Percentiles rank a stretch among this genome's conserved stretches.
phyloP scores from a whole-genome alignment of 1,140 invertebrate species.

The Hypsibius dujardini region DNA sequence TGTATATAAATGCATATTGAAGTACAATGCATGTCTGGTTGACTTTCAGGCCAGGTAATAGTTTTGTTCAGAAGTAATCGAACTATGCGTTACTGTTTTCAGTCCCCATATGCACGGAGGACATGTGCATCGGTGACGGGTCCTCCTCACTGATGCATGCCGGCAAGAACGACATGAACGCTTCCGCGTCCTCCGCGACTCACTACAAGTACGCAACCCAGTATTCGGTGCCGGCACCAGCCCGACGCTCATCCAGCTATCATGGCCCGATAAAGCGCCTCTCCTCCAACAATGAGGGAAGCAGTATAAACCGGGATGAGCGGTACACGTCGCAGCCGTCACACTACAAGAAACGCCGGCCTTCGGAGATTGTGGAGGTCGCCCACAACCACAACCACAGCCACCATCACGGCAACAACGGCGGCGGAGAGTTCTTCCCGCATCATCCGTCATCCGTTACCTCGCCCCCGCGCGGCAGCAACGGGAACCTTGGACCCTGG shows the following conservation, averaged over 20 bases:
- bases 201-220: not conserved
- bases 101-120: too few relatives aligned
- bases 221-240: not conserved
- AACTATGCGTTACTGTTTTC: too few relatives aligned
- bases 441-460: not conserved
- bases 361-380: too few relatives aligned
- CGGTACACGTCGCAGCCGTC: not conserved
- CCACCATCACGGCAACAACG: not conserved
- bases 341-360: slow-evolving; percentile 6
- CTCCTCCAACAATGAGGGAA: not conserved
- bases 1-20: too few relatives aligned
- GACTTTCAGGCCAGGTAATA: too few relatives aligned
- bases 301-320: not conserved
- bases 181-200: not conserved
- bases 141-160: not conserved
- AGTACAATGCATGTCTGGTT: too few relatives aligned
- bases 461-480: slow-evolving; percentile 11
- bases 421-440: not conserved
- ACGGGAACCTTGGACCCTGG: not conserved
- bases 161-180: not conserved
- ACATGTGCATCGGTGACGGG: not conserved
- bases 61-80: too few relatives aligned
- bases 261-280: not conserved
- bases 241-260: not conserved
- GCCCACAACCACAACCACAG: not conserved